phyloP scores from a whole-genome alignment of 2,797 vertebrate genomes.

The Phyllotis vaccarum region DNA sequence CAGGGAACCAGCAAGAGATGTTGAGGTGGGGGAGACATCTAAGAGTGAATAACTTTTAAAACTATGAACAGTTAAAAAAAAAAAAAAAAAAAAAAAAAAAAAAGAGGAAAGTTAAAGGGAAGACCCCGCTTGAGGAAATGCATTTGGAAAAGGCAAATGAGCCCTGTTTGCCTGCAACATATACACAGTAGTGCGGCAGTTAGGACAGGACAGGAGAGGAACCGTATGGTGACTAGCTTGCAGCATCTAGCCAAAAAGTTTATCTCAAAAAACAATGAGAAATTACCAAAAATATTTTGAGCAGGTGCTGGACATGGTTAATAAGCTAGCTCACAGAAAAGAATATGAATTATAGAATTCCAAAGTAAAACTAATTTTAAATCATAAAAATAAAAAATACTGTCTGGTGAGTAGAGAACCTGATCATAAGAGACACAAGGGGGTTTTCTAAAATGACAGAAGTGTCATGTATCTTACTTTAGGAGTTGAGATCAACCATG shows the following conservation, averaged over 20 bases:
- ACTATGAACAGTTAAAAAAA: constrained; percentile 11
- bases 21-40: neutral
- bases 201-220: neutral
- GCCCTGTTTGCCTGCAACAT: neutral
- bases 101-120: neutral
- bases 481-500: neutral
- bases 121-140: neutral
- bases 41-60: neutral
- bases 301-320: constrained; percentile 1
- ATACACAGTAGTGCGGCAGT: neutral
- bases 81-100: too few species aligned
- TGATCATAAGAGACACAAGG: neutral
- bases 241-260: constrained; percentile 29
- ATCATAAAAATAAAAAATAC: constrained; percentile 17
- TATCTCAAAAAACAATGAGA: constrained; percentile 44
- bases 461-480: neutral
- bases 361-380: constrained; percentile 48
- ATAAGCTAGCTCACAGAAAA: constrained; percentile 10
- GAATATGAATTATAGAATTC: neutral
- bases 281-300: constrained; percentile 16
- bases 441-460: constrained; percentile 2
- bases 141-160: constrained; percentile 12
- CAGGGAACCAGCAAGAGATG: neutral
- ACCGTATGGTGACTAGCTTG: constrained; percentile 36
- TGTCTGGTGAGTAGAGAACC: neutral